A percentile compares a stretch with the other conserved stretches of the same genome.
phyloP scores from a whole-genome alignment of 2,888 invertebrate genomes.

The Lasiommata megera region DNA sequence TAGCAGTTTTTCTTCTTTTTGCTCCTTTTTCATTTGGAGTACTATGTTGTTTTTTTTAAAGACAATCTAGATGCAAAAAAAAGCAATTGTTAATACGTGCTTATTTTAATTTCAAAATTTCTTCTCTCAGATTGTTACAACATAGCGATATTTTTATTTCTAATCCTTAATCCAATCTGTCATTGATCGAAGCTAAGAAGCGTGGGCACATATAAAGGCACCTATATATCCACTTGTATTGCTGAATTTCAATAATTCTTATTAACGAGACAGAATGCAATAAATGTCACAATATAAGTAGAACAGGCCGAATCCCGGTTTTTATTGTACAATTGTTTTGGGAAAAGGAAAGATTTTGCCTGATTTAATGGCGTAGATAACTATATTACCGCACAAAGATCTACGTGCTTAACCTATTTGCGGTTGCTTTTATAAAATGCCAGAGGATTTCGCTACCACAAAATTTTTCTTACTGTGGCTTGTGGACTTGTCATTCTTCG shows the following conservation, averaged over 20 bases:
- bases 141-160: too few species aligned
- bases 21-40: too few species aligned
- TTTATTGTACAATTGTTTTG: slow-evolving; percentile 18
- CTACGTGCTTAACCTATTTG: not conserved
- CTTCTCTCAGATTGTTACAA: too few species aligned
- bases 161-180: too few species aligned
- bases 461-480: too few species aligned
- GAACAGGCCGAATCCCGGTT: slow-evolving; percentile 3
- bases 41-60: too few species aligned
- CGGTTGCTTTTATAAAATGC: not conserved
- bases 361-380: slow-evolving; percentile 13
- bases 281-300: slow-evolving; percentile 21
- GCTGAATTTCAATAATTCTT: slow-evolving; percentile 1
- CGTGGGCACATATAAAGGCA: not conserved
- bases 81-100: too few species aligned
- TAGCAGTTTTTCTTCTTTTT: too few species aligned
- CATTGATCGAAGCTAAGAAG: not conserved
- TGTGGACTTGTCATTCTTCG: too few species aligned
- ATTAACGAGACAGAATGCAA: slow-evolving; percentile 13
- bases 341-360: not conserved
- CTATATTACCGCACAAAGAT: not conserved
- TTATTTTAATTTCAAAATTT: too few species aligned
- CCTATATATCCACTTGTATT: not conserved
- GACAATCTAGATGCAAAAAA: too few species aligned
- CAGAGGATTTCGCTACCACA: not conserved